Evolutionary conservation across 2,113 vertebrate species (phyloP).

Genomic region (Muscicapa adusta): DNA sequence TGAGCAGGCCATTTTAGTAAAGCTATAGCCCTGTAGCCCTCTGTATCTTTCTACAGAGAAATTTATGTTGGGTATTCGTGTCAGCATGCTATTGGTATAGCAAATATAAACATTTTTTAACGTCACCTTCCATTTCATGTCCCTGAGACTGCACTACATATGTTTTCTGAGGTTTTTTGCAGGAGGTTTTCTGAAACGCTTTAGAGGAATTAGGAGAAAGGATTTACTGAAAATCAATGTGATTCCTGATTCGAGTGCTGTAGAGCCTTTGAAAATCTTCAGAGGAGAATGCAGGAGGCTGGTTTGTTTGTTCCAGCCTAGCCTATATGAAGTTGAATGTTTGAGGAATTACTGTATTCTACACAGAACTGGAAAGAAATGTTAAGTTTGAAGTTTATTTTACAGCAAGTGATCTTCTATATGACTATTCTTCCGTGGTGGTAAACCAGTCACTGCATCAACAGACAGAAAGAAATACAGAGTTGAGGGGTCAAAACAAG

Average conservation of each 20-base stretch:
- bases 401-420: not conserved
- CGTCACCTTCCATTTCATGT: not conserved
- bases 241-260: not conserved
- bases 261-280: slow-evolving; percentile 36
- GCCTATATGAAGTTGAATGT: not conserved
- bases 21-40: not conserved
- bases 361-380: not conserved
- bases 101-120: not conserved
- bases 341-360: not conserved
- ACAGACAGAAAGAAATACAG: not conserved
- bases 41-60: not conserved
- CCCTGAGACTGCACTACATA: not conserved
- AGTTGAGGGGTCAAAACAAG: slow-evolving; percentile 37
- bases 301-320: slow-evolving; percentile 10
- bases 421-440: not conserved
- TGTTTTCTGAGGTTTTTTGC: not conserved
- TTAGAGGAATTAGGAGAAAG: slow-evolving; percentile 26
- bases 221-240: slow-evolving; percentile 41
- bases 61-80: not conserved
- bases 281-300: not conserved
- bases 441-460: not conserved
- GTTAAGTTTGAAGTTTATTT: not conserved
- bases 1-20: not conserved
- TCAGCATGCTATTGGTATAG: not conserved
- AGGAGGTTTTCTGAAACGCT: not conserved